A percentile compares a stretch with the other conserved stretches of the same genome.
Conservation (phyloP, 2,113 vertebrate genomes). For the Saimiri boliviensis region DNA sequence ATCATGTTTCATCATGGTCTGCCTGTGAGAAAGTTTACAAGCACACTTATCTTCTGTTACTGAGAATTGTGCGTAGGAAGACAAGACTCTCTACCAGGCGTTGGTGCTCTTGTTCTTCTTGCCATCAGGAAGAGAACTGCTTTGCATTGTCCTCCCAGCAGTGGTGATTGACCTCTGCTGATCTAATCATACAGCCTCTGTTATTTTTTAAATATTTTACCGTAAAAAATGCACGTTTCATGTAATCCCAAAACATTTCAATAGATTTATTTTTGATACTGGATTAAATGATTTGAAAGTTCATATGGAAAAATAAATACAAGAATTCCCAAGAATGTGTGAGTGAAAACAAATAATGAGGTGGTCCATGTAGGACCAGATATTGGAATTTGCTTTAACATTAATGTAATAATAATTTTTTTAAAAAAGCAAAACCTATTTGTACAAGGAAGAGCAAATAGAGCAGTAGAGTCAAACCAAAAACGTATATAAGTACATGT, state of each 20-base stretch:
- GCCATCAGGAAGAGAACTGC: background rate
- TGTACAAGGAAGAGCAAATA: conserved; percentile 55
- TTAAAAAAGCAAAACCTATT: background rate
- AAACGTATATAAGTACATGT: conserved; percentile 2
- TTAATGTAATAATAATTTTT: conserved; percentile 21
- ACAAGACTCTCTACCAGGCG: background rate
- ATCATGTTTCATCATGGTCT: background rate
- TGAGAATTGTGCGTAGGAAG: background rate
- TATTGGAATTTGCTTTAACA: conserved; percentile 61
- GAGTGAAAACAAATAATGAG: conserved; percentile 41
- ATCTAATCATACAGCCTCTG: background rate
- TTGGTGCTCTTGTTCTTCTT: background rate
- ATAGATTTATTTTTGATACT: conserved; percentile 10
- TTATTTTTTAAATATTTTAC: background rate
- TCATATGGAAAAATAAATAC: conserved; percentile 37
- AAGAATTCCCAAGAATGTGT: conserved; percentile 41
- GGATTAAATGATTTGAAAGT: conserved; percentile 11
- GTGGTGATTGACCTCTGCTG: background rate
- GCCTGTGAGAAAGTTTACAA: background rate
- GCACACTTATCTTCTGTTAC: background rate
- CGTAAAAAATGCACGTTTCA: background rate
- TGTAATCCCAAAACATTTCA: background rate
- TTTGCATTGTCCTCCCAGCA: background rate
- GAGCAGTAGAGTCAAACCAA: conserved; percentile 4
- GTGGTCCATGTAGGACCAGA: background rate